A percentile compares a stretch with the other conserved stretches of the same genome.
These are phyloP conservation scores for Trogon surrucura DNA, from an alignment of 2,113 vertebrate species.

Conservation along the genomic window DNA sequence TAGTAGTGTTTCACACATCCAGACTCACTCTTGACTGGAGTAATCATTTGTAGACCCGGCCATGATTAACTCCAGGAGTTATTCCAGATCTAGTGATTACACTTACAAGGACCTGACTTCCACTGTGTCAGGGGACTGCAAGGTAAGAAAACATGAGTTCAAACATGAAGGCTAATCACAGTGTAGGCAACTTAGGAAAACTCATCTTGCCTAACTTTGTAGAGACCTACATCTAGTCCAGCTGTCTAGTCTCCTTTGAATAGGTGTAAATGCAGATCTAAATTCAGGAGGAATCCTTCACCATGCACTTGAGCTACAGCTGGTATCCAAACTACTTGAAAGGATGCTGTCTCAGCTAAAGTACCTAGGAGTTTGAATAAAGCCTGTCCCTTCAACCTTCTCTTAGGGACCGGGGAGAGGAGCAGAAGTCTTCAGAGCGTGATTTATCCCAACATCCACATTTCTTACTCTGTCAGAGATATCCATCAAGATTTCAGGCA, in stretches of 20 bases:
- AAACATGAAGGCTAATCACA: background rate
- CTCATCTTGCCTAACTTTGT: background rate
- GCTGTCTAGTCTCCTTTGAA: background rate
- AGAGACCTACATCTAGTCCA: background rate
- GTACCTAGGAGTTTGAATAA: background rate
- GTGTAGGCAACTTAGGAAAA: background rate
- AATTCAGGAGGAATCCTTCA: background rate
- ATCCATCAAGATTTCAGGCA: background rate
- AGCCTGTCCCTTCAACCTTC: background rate
- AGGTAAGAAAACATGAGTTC: background rate
- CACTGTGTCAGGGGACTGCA: background rate
- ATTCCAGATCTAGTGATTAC: background rate
- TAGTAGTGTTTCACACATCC: background rate
- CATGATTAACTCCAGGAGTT: background rate
- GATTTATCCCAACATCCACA: background rate
- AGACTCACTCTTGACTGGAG: background rate
- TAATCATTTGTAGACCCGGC: background rate
- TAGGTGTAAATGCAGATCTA: background rate
- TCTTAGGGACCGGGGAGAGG: background rate
- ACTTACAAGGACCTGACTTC: background rate
- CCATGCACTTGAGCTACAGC: background rate
- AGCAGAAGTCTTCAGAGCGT: background rate
- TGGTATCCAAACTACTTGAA: background rate
- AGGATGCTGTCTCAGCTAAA: background rate
- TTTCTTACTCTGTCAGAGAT: background rate